Base-by-base conservation (phyloP, 2,888 invertebrate genomes). In the Metacarcinus magister region DNA sequence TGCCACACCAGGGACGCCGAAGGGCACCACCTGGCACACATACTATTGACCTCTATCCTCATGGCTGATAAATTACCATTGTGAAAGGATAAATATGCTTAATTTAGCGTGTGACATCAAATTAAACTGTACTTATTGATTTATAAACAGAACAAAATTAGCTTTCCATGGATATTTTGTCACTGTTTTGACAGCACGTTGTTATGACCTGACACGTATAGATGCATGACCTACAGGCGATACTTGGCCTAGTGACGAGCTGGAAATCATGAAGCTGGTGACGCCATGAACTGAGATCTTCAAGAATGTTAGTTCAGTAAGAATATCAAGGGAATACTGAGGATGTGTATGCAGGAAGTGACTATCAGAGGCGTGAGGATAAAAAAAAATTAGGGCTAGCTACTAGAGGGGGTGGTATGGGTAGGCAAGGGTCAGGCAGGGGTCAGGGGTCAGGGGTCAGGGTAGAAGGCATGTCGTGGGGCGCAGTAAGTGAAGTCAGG, bases 61-160 rank as follows among this genome's bases (percentile, higher is more conserved):
- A 75, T 28, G 28, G 28, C 28, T 28, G 75, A 75, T 75, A 75
- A n/a, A n/a, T 28, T n/a, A 75, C n/a, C 28, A 75, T 75, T 75
- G 75, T n/a, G 75, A 5, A 3, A n/a, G 75, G 75, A 75, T 28
- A 75, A 28, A 75, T 75, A 75, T n/a, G n/a, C 10, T 75, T 75
- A 10, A 75, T 75, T 75, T 23, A 75, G 28, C 8, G n/a, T n/a
- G 75, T 28, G 10, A 23, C 75, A 75, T 75, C 75, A 75, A 75
- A 75, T 75, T 75, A 28, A 75, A 75, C 75, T 75, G 8, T 75
- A 28, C 75, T 28, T 75, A 75, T 75, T 75, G 75, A 75, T 75
- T 28, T 75, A 75, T 75, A 75, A n/a, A 0, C 28, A 75, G 2
- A 75, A 75, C 75, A 28, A 75, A 75, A 23, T 19, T 23, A 60